Evolutionary conservation across 2,797 vertebrate genomes (phyloP).

Genomic region (Poecilia gillii): DNA sequence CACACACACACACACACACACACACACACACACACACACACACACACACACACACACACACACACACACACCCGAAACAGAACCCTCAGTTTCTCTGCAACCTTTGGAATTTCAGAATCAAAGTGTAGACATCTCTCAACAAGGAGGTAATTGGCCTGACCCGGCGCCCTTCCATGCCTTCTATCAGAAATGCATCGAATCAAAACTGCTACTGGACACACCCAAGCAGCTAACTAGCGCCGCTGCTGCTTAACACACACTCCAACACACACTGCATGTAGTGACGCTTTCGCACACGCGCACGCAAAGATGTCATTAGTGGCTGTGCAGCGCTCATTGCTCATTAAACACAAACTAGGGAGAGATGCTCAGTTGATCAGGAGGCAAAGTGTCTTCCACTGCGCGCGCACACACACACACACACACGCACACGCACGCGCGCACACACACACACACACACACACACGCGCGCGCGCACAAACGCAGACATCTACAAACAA

Average conservation of each 20-base stretch:
- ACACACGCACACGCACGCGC: constrained; percentile 18
- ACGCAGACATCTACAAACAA: constrained; percentile 27
- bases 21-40: no score
- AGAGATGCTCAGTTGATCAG: constrained; percentile 71
- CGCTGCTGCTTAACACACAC: constrained; percentile 47
- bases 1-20: no score
- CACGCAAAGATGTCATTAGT: constrained; percentile 86
- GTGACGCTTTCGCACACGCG: constrained; percentile 73
- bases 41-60: no score
- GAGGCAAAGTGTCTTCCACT: constrained; percentile 78
- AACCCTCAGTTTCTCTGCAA: constrained; percentile 82
- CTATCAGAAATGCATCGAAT: constrained; percentile 83
- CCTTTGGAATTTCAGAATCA: constrained; percentile 94
- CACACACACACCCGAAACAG: constrained; percentile 71
- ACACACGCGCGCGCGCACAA: constrained; percentile 20
- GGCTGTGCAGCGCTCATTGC: constrained; percentile 66
- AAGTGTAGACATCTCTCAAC: constrained; percentile 87
- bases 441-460: constrained; percentile 12
- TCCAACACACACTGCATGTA: constrained; percentile 48
- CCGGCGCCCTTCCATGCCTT: constrained; percentile 88
- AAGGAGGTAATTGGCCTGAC: constrained; percentile 98
- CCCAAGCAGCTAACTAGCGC: constrained; percentile 77
- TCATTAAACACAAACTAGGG: constrained; percentile 83
- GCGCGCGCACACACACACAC: constrained; percentile 12
- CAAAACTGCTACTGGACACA: constrained; percentile 82